These are phyloP conservation scores for Phymatocera aterrima DNA, from an alignment of 2,888 invertebrate genomes.

Conservation along the genomic window DNA sequence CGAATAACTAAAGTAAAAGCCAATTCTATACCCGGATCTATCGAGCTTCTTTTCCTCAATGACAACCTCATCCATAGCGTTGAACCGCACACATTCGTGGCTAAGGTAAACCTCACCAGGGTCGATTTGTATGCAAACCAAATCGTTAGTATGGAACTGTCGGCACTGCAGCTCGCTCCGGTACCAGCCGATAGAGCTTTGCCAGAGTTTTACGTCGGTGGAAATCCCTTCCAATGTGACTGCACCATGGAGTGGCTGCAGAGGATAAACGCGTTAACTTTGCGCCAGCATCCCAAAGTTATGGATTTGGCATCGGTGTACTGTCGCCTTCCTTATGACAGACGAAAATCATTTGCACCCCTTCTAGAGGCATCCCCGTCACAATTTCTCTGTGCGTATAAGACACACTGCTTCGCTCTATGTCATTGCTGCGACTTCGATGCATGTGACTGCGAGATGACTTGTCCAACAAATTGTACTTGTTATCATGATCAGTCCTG, in stretches of 20 bases:
- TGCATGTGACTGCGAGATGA: conserved; percentile 96
- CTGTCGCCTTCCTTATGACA: conserved; percentile 88
- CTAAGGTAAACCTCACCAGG: conserved; percentile 89
- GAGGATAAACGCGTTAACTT: conserved; percentile 87
- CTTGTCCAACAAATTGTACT: conserved; percentile 92
- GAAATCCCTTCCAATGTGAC: conserved; percentile 93
- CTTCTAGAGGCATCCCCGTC: conserved; percentile 88
- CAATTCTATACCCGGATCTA: conserved; percentile 85
- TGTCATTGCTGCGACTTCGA: conserved; percentile 96
- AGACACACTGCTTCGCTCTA: conserved; percentile 91
- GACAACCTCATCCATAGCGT: conserved; percentile 89
- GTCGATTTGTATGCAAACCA: conserved; percentile 93
- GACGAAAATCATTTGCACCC: conserved; percentile 87
- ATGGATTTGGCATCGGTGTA: conserved; percentile 91
- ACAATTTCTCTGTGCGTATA: conserved; percentile 91
- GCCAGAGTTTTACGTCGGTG: conserved; percentile 92
- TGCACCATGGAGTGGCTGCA: conserved; percentile 96
- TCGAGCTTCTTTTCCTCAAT: conserved; percentile 88
- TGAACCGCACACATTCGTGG: conserved; percentile 90
- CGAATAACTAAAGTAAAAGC: conserved; percentile 85
- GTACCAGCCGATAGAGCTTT: conserved; percentile 84
- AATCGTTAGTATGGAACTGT: conserved; percentile 89
- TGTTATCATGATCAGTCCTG: conserved; percentile 94
- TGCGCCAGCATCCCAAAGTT: conserved; percentile 88
- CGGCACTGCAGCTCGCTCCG: conserved; percentile 86